Evolutionary conservation across 2,888 invertebrate species (phyloP), one percentile per base, ranked within the genome.

Genomic region (Pogonocherus hispidulus): DNA sequence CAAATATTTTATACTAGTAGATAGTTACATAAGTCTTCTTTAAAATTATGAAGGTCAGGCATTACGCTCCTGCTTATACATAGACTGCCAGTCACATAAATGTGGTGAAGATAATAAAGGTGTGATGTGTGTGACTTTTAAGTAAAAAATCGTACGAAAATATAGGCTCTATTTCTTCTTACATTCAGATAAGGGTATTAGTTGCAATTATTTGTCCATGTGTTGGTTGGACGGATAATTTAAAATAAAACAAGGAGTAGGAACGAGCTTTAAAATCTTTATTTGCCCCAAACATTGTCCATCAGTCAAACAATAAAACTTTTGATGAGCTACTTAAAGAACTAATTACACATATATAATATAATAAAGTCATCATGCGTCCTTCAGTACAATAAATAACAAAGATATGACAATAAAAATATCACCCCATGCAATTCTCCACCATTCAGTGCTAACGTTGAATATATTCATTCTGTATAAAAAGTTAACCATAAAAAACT

Each of bases 191-290:
- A n/a, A n/a, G n/a, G n/a, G n/a, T n/a, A n/a, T n/a, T n/a, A n/a
- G n/a, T n/a, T n/a, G n/a, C n/a, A n/a, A n/a, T n/a, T n/a, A n/a
- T n/a, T n/a, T n/a, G n/a, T n/a, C n/a, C n/a, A n/a, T n/a, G n/a
- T n/a, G n/a, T n/a, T n/a, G n/a, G n/a, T n/a, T n/a, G n/a, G n/a
- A n/a, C n/a, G n/a, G n/a, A n/a, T n/a, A n/a, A n/a, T n/a, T n/a
- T n/a, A 27, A 55, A 63, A 56, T 47, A 41, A 67, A 55, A 67
- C 54, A 35, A 2, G 8, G 44, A 41, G 35, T 51, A 32, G 14
- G 19, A 67, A 70, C 70, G 66, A 49, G 55, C 49, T 49, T 69
- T 67, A 70, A 59, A 70, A 60, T 70, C 64, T 65, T 70, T 66
- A 70, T 70, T 70, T 67, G 41, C 67, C 59, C 44, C 60, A 70